Evolutionary conservation across 2,797 vertebrate species (phyloP), one percentile per base, ranked within the genome.

Genomic region (Gambelia wislizenii): DNA sequence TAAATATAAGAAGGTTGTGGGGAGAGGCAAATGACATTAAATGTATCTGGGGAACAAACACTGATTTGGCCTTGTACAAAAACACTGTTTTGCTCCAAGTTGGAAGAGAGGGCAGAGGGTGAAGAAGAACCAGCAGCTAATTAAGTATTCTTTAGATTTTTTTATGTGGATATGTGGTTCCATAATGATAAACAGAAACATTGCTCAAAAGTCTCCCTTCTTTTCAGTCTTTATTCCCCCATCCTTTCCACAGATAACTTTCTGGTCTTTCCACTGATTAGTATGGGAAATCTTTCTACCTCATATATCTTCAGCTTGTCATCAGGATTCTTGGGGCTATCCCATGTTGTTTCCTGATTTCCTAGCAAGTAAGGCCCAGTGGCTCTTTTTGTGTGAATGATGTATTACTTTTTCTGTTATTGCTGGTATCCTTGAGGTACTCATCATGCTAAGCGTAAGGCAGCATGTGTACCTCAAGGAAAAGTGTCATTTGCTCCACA

Each of bases 261-360:
- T 42, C 70, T 84, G 74, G 20, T 2, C 27, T 92, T 95, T 94
- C 89, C 92, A 91, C 93, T 94, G 94, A 95, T 90, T 88, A 80
- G 87, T 70, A 84, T 89, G 89, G 92, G 92, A 95, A 95, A 93
- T 94, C 89, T 9, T 27, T 67, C 89, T 93, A 33, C 22, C 54
- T 94, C 90, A 54, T 93, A 6, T 42, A 95, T 93, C 92, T 92
- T 91, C 87, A 74, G 54, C 79, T 77, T 95, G 89, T 91, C 93
- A 94, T 82, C 59, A 91, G 47, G 82, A 89, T 92, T 89, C 70
- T 74, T 90, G 90, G 64, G 86, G 76, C 89, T 79, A 90, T 82
- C 74, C 90, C 89, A 0, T 83, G 70, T 86, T 89, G 3, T 91
- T 93, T 93, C 81, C 76, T 90, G 78, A 61, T 69, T 5, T 42